Evolutionary conservation across 2,797 vertebrate genomes (phyloP).

Genomic region (Coracias cyanogaster): DNA sequence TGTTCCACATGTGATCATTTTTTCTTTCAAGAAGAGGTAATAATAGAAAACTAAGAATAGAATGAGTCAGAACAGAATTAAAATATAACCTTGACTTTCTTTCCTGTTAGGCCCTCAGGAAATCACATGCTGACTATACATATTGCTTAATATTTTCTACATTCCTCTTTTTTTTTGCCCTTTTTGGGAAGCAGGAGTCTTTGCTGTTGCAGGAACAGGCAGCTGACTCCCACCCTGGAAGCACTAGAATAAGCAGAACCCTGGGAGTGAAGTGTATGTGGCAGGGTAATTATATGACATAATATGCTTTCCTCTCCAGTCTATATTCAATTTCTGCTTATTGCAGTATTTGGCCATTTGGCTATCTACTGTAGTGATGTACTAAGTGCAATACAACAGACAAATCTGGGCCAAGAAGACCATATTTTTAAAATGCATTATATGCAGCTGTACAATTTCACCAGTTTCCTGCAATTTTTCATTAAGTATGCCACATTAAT

Average conservation of each 20-base stretch:
- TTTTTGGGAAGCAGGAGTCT: background rate
- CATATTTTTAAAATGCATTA: background rate
- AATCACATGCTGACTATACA: background rate
- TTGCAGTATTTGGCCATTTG: rapidly evolving
- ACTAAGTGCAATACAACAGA: background rate
- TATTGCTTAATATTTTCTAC: background rate
- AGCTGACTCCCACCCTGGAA: background rate
- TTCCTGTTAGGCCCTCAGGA: background rate
- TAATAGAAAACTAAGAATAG: constrained; percentile 51
- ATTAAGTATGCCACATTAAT: background rate
- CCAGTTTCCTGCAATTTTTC: background rate
- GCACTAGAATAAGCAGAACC: background rate
- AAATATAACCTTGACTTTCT: constrained; percentile 18
- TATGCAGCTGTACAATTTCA: background rate
- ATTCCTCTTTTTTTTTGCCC: background rate
- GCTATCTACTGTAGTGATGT: background rate
- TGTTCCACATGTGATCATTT: background rate
- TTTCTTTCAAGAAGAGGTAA: constrained; percentile 11
- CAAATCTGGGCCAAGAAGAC: background rate
- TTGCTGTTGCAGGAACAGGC: background rate
- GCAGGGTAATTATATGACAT: background rate
- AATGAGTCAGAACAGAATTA: constrained; percentile 24
- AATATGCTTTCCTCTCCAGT: background rate
- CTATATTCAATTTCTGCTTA: background rate
- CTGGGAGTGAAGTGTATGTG: background rate